A percentile compares a stretch with the other conserved stretches of the same genome.
phyloP scores from a whole-genome alignment of 2,797 vertebrate genomes.

The Columba guinea region DNA sequence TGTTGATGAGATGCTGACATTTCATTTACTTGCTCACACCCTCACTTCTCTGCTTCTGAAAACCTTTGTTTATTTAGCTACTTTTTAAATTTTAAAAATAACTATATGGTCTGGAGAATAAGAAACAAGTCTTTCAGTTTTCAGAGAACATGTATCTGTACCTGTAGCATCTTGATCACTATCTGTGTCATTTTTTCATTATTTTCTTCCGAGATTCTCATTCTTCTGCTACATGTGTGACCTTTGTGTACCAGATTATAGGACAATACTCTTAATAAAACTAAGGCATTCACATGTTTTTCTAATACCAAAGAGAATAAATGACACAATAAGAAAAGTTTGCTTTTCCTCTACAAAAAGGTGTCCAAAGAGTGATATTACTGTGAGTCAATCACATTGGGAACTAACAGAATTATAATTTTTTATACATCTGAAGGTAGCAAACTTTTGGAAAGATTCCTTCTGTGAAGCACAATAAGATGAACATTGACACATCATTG shows the following conservation, averaged over 20 bases:
- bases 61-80: background rate
- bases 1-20: background rate
- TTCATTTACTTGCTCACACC: background rate
- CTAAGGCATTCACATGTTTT: slow-evolving; percentile 13
- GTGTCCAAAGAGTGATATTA: background rate
- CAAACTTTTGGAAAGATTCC: slow-evolving; percentile 19
- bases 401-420: slow-evolving; percentile 1
- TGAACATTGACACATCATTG: slow-evolving; percentile 16
- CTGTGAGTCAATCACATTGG: background rate
- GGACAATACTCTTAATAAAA: background rate
- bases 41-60: background rate
- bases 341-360: slow-evolving; percentile 10
- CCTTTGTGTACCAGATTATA: background rate
- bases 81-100: slow-evolving; percentile 13
- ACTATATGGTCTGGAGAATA: background rate
- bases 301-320: background rate
- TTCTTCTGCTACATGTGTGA: background rate
- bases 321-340: background rate
- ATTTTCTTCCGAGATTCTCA: background rate
- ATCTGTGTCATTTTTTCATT: background rate
- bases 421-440: slow-evolving; percentile 20
- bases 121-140: slow-evolving; percentile 7
- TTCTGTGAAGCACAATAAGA: slow-evolving; percentile 9
- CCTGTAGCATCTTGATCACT: background rate
- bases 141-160: background rate